Base-by-base conservation (phyloP, 2,797 vertebrate species). In the Odontamblyopus lacepedii region DNA sequence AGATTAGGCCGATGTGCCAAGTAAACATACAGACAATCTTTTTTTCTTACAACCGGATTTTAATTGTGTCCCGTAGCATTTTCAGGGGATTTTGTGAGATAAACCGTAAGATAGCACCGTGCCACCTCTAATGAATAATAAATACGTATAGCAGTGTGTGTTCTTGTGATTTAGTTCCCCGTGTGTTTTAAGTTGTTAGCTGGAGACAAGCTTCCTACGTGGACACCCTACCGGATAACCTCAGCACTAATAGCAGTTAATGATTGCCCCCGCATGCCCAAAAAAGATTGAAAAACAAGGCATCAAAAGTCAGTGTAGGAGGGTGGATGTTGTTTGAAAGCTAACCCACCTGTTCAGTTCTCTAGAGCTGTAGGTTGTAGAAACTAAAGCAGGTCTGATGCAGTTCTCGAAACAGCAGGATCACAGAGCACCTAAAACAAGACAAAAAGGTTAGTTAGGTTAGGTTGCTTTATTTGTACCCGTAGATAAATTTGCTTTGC, bases 381-480 rank as follows among this genome's bases (percentile, higher is more conserved):
- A 92, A 90, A 23, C 95, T 96, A 73, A 96, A 96, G 74, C 94
- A 94, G 27, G 95, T 94, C 81, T 97, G 95, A 7, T 93, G 95
- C 75, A 97, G 91, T 78, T 95, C 95, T 71, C 95, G 96, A 86
- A 95, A 96, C 72, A 96, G 90, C 77, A 97, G 93, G n/a, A 95
- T 93, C 48, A 96, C 95, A 96, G 95, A 73, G 96, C 94, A 59
- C 95, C 96, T 96, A 90, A 67, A 93, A 86, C 83, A 86, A 66
- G 18, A 89, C 85, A 65, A 72, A 60, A n/a, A n/a, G n/a, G n/a
- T n/a, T n/a, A n/a, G n/a, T n/a, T n/a, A n/a, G n/a, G n/a, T n/a
- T n/a, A n/a, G n/a, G n/a, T n/a, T n/a, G n/a, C n/a, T n/a, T n/a
- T n/a, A n/a, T n/a, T n/a, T n/a, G n/a, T n/a, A n/a, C n/a, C n/a